Percentiles rank a stretch among this genome's conserved stretches.
These are phyloP conservation scores for Megaleporinus macrocephalus DNA, from an alignment of 2,113 vertebrate species.

Conservation along the genomic window DNA sequence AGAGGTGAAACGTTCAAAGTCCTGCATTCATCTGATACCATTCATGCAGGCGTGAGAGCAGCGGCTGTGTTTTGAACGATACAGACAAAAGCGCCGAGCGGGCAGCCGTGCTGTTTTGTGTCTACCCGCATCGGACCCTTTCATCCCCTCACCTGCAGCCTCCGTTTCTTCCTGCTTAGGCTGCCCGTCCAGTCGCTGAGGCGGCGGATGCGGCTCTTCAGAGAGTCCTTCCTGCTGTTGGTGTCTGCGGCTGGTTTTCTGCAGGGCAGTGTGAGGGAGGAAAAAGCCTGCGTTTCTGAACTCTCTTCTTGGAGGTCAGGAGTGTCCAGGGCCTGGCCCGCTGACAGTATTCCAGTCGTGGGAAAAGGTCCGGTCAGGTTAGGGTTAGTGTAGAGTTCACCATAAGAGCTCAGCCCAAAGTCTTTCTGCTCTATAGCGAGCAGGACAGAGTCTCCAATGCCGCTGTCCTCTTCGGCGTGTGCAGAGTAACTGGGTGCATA, in stretches of 20 bases:
- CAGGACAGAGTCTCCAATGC: slow-evolving; percentile 69
- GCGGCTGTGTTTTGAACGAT: neutral
- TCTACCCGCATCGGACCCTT: neutral
- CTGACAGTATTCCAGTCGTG: slow-evolving; percentile 67
- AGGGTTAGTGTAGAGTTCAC: slow-evolving; percentile 74
- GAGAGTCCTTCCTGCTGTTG: slow-evolving; percentile 84
- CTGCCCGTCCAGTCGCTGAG: slow-evolving; percentile 96
- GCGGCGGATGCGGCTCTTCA: slow-evolving; percentile 88
- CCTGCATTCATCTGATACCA: slow-evolving; percentile 1
- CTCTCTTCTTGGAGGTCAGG: slow-evolving; percentile 70
- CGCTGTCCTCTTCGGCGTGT: slow-evolving; percentile 79
- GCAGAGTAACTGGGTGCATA: slow-evolving; percentile 63
- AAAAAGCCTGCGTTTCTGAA: slow-evolving; percentile 70
- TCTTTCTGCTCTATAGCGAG: slow-evolving; percentile 68
- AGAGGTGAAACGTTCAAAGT: neutral
- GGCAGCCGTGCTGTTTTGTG: neutral
- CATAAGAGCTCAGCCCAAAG: slow-evolving; percentile 75
- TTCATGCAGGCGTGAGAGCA: neutral
- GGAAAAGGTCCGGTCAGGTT: slow-evolving; percentile 72
- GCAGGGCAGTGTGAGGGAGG: slow-evolving; percentile 85
- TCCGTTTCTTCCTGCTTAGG: slow-evolving; percentile 91
- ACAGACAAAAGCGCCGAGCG: neutral
- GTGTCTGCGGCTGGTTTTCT: slow-evolving; percentile 72
- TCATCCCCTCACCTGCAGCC: slow-evolving; percentile 83
- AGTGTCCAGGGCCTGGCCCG: slow-evolving; percentile 65